Conservation (phyloP, 2,113 vertebrate species). For the Podocnemis expansa region DNA sequence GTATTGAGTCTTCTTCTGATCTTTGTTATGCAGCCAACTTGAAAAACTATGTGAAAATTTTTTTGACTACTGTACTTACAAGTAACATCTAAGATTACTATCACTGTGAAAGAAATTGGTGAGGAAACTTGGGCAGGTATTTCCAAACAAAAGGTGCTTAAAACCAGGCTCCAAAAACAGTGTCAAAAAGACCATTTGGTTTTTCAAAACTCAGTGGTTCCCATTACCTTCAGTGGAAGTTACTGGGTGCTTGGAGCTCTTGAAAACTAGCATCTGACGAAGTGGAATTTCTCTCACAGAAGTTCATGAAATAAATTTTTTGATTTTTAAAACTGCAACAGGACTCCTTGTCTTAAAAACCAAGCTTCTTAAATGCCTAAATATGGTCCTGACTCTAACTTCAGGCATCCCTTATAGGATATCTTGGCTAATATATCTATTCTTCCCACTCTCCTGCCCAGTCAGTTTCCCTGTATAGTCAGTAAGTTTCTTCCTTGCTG, state of each 20-base stretch:
- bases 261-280: neutral
- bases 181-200: neutral
- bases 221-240: neutral
- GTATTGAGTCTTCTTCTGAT: neutral
- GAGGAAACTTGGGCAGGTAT: neutral
- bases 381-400: neutral
- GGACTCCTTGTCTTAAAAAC: no score
- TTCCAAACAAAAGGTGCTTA: neutral
- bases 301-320: no score
- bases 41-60: neutral
- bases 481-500: neutral
- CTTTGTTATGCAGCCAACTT: neutral
- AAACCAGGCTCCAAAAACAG: neutral
- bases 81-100: neutral
- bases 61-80: neutral
- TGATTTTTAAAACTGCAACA: no score
- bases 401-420: neutral
- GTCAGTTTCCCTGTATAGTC: neutral
- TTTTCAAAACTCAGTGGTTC: neutral
- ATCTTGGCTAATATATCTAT: neutral
- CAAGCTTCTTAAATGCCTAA: fast-evolving
- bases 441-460: neutral
- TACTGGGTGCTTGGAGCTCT: neutral
- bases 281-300: no score
- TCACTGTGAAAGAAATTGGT: neutral